Evolutionary conservation across 2,888 invertebrate genomes (phyloP).

Genomic region (Pimpla rufipes): DNA sequence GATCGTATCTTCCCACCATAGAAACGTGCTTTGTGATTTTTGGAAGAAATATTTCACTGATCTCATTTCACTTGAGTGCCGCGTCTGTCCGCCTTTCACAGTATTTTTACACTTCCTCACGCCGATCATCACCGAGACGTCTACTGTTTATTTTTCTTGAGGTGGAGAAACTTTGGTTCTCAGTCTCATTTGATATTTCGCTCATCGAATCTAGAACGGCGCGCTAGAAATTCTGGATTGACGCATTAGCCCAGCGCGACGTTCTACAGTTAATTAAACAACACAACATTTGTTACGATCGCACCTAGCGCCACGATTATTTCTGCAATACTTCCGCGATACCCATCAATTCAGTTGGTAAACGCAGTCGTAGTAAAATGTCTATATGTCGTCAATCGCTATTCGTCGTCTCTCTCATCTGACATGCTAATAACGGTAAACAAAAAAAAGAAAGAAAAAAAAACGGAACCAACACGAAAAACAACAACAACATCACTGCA

Average conservation of each 20-base stretch:
- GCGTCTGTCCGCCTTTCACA: conserved; percentile 1
- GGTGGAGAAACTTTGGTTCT: conserved; percentile 19
- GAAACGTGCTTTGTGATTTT: too few species aligned
- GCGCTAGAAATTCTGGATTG: too few species aligned
- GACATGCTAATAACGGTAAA: conserved; percentile 42
- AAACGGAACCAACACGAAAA: too few species aligned
- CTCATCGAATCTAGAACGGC: too few species aligned
- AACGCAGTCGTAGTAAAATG: conserved; percentile 34
- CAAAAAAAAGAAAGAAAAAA: conserved; percentile 13
- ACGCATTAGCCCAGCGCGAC: too few species aligned
- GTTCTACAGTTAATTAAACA: conserved; percentile 28
- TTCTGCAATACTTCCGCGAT: too few species aligned
- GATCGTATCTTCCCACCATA: too few species aligned
- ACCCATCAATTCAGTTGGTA: conserved; percentile 26
- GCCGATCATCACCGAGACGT: not conserved
- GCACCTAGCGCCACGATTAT: conserved; percentile 9
- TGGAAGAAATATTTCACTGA: too few species aligned
- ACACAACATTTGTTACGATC: conserved; percentile 36
- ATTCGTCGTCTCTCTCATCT: conserved; percentile 46
- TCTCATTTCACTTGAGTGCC: not conserved
- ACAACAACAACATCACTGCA: conserved; percentile 20
- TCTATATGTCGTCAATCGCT: conserved; percentile 54
- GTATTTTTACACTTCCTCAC: conserved; percentile 57
- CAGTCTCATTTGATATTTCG: conserved; percentile 28
- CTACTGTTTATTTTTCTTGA: conserved; percentile 35